phyloP scores from a whole-genome alignment of 2,797 vertebrate genomes.

The Leuciscus waleckii region DNA sequence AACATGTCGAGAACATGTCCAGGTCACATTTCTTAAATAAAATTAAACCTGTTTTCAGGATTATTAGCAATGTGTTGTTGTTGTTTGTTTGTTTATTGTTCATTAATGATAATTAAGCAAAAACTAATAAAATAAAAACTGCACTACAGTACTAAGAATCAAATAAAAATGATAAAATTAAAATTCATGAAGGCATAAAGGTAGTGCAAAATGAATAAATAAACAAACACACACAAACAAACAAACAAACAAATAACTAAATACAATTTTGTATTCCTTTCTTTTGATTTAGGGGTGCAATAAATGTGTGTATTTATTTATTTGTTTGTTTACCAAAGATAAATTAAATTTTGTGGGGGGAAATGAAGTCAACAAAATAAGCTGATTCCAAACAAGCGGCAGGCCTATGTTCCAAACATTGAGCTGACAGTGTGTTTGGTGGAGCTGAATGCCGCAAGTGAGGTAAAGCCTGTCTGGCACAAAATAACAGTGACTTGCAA shows the following conservation, averaged over 20 bases:
- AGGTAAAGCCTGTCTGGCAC: conserved; percentile 35
- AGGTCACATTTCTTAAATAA: neutral
- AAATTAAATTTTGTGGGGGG: neutral
- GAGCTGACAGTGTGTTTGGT: neutral
- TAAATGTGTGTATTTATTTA: neutral
- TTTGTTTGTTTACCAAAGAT: neutral
- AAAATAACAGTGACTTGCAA: conserved; percentile 53
- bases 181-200: neutral
- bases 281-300: neutral
- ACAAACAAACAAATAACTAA: neutral
- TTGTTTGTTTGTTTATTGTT: neutral
- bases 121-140: neutral
- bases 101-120: neutral
- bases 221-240: neutral
- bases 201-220: neutral
- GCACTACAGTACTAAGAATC: neutral
- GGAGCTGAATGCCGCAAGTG: neutral
- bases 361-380: neutral
- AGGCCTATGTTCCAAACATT: neutral
- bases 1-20: neutral
- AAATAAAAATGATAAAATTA: neutral
- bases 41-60: neutral
- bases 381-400: neutral
- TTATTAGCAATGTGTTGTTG: neutral
- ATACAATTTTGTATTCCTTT: neutral